These are phyloP conservation scores for Hippoglossus stenolepis DNA, from an alignment of 2,113 vertebrate genomes.

Conservation along the genomic window DNA sequence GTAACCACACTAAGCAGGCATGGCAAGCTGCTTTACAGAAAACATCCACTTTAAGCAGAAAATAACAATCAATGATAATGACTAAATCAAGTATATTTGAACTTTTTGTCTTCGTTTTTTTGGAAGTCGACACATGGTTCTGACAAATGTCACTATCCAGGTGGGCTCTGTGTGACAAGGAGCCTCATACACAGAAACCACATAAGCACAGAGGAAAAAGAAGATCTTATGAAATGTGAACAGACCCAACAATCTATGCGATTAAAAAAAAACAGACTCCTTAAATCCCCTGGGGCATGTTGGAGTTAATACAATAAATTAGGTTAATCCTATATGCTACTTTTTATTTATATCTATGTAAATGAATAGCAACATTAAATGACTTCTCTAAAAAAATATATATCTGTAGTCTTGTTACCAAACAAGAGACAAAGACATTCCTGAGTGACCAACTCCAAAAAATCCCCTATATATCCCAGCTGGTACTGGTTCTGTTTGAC, in stretches of 20 bases:
- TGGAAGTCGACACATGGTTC: constrained; percentile 43
- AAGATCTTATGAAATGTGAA: constrained; percentile 19
- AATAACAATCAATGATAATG: constrained; percentile 69
- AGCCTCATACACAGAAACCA: constrained; percentile 42
- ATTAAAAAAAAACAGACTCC: not conserved
- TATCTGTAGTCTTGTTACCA: constrained; percentile 14
- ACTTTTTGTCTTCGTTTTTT: constrained; percentile 43
- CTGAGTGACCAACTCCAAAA: constrained; percentile 34
- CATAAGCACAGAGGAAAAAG: constrained; percentile 3
- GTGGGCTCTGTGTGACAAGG: constrained; percentile 14
- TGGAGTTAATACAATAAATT: not conserved
- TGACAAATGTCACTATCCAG: constrained; percentile 48
- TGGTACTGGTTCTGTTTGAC: no score
- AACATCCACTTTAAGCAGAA: constrained; percentile 54
- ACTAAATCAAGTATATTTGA: constrained; percentile 65
- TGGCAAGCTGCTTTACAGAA: not conserved
- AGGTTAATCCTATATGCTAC: not conserved
- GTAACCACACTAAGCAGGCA: constrained; percentile 58
- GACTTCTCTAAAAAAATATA: constrained; percentile 16
- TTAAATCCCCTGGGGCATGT: not conserved
- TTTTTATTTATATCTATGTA: no score
- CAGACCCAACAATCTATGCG: not conserved
- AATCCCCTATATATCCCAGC: constrained; percentile 12
- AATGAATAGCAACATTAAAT: not conserved
- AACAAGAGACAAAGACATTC: constrained; percentile 52